Evolutionary conservation across 2,888 invertebrate genomes (phyloP), one percentile per base, ranked within the genome.

Genomic region (Cremastobaeus sp.): DNA sequence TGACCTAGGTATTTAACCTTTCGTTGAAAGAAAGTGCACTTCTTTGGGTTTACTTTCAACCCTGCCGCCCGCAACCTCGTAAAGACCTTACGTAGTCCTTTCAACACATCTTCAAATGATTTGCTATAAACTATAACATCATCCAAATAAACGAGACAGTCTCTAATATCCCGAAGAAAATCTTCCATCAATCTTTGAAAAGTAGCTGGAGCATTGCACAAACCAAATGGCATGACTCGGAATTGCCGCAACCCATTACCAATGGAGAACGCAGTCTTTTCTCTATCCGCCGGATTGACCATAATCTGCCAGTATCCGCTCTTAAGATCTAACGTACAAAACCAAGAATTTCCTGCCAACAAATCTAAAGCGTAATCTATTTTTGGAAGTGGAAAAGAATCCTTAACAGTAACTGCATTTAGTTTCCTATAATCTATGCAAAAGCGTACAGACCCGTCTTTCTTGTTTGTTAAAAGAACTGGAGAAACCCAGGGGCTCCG

Each of bases 281-380:
- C 55, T n/a, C 37, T 60, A 20, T 66, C 62, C 21, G 8, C 48
- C 6, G 20, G 35, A 28, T 35, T 8, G 0, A 39, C 6, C 11
- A 30, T 20, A 3, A 62, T 21, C 21, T 50, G 39, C 39, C 41
- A 62, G 30, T 62, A 48, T 1, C 48, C 48, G 50, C 35, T 37
- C n/a, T 52, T 52, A n/a, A 52, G 37, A 37, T 52, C 52, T 6
- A 48, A 14, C 0, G 35, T 47, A 1, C 25, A 41, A 12, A 66
- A 66, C 41, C 54, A 70, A n/a, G 25, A 32, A 30, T 59, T 55
- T 32, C 64, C 65, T 14, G 48, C 91, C 91, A 73, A 8, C 8
- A 30, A 14, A 34, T 74, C 50, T 8, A 74, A 11, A 12, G 50
- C 34, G 0, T 48, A 48, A 8, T 73, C 41, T 3, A 69, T 62